Conservation (phyloP, 2,797 vertebrate species). For the Erpetoichthys calabaricus region DNA sequence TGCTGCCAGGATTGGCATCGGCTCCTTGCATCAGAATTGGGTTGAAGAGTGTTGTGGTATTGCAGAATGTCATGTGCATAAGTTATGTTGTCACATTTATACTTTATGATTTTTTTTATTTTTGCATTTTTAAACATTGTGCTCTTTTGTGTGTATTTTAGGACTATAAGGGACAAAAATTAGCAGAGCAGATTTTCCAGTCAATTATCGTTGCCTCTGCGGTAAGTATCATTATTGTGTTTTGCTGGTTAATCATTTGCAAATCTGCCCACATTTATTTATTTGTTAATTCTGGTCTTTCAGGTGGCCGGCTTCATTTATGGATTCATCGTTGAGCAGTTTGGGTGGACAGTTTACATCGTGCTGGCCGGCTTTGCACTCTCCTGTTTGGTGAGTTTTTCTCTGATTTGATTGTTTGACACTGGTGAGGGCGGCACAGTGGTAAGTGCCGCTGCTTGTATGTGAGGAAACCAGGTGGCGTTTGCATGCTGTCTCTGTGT, state of each 20-base stretch:
- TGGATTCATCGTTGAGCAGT: constrained; percentile 82
- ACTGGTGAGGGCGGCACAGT: not conserved
- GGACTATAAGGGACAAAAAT: constrained; percentile 96
- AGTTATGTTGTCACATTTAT: too few species aligned
- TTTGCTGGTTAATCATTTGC: not conserved
- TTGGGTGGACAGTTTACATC: constrained; percentile 93
- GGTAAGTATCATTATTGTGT: constrained; percentile 46
- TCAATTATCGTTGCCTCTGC: constrained; percentile 88
- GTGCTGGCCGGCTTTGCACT: constrained; percentile 81
- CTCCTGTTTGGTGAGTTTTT: constrained; percentile 75
- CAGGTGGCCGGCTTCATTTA: constrained; percentile 86
- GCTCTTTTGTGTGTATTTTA: constrained; percentile 29
- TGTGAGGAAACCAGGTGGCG: too few species aligned
- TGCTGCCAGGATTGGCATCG: too few species aligned
- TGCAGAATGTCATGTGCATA: too few species aligned
- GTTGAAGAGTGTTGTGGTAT: too few species aligned
- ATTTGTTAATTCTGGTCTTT: constrained; percentile 10
- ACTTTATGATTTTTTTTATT: too few species aligned
- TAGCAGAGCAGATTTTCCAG: constrained; percentile 96
- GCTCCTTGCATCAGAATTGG: too few species aligned
- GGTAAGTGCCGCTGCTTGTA: too few species aligned
- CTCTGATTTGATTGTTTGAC: not conserved
- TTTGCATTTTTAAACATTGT: not conserved
- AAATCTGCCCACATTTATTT: too few species aligned
- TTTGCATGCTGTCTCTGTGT: too few species aligned